phyloP scores from a whole-genome alignment of 2,888 invertebrate species.

The Nymphalis urticae region DNA sequence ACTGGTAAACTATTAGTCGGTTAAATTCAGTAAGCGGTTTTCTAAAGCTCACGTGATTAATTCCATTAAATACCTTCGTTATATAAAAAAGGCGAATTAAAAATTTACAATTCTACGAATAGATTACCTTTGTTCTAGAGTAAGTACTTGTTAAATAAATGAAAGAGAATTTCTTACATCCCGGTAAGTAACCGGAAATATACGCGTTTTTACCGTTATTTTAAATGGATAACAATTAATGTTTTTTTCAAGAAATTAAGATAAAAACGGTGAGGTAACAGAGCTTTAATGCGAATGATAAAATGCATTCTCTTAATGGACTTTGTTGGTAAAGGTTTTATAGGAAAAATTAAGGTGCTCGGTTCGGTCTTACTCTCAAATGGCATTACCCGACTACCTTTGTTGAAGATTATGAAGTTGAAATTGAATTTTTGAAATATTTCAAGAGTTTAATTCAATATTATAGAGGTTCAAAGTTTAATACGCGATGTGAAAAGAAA shows the following conservation, averaged over 20 bases:
- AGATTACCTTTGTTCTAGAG: background rate
- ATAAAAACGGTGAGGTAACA: constrained; percentile 33
- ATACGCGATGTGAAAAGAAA: background rate
- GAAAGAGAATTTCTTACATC: constrained; percentile 1
- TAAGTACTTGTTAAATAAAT: constrained; percentile 2
- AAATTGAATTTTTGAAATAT: constrained; percentile 13
- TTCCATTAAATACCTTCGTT: background rate
- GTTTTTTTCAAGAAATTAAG: constrained; percentile 37
- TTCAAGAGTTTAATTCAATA: constrained; percentile 10
- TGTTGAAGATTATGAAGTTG: constrained; percentile 8
- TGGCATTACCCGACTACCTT: constrained; percentile 2
- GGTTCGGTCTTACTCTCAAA: background rate
- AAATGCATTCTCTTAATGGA: constrained; percentile 42
- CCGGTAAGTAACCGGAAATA: constrained; percentile 16
- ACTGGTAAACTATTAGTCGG: background rate
- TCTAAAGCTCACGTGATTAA: background rate
- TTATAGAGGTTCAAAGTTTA: background rate
- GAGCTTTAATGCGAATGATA: constrained; percentile 31
- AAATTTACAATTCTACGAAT: background rate
- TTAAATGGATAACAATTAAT: constrained; percentile 31
- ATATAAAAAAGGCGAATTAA: background rate
- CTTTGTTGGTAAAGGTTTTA: constrained; percentile 30
- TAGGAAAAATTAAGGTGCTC: constrained; percentile 26
- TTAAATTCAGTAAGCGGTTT: background rate
- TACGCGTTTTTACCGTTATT: constrained; percentile 20